phyloP scores from a whole-genome alignment of 2,888 invertebrate species.

The Pristionchus maxplancki region DNA sequence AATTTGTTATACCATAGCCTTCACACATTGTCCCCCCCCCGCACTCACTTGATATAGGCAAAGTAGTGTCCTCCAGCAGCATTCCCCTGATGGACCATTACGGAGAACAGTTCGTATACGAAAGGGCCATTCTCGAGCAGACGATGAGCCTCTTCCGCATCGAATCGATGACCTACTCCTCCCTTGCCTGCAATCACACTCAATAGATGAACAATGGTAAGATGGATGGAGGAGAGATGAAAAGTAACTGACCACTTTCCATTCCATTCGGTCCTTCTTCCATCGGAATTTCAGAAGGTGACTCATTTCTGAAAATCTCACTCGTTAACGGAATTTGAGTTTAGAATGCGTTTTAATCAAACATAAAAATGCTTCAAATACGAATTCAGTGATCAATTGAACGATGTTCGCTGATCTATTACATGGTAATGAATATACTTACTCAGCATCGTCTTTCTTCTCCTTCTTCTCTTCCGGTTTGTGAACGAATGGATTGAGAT shows the following conservation, averaged over 20 bases:
- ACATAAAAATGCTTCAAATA: too few relatives aligned
- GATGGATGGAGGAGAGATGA: too few relatives aligned
- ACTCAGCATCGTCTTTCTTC: constrained; percentile 14
- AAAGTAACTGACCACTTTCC: neutral
- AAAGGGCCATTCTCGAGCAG: constrained; percentile 82
- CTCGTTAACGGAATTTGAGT: too few relatives aligned
- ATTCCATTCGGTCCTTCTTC: neutral
- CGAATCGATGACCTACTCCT: constrained; percentile 40
- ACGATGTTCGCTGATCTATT: too few relatives aligned
- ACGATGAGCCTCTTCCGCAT: neutral
- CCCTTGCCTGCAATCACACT: neutral
- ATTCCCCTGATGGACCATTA: constrained; percentile 93
- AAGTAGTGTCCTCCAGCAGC: constrained; percentile 93
- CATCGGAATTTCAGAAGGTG: neutral
- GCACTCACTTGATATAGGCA: constrained; percentile 87
- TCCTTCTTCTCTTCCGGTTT: constrained; percentile 37
- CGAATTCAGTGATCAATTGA: neutral
- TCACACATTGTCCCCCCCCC: too few relatives aligned
- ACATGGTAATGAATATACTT: neutral
- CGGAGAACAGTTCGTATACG: constrained; percentile 90
- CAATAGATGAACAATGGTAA: neutral
- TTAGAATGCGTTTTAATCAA: too few relatives aligned
- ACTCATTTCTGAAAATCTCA: neutral
- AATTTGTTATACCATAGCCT: too few relatives aligned
- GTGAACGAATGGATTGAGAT: constrained; percentile 86